Percentiles rank a stretch among this genome's conserved stretches.
These are phyloP conservation scores for Bombus impatiens DNA, from an alignment of 1,140 invertebrate genomes.

Conservation along the genomic window DNA sequence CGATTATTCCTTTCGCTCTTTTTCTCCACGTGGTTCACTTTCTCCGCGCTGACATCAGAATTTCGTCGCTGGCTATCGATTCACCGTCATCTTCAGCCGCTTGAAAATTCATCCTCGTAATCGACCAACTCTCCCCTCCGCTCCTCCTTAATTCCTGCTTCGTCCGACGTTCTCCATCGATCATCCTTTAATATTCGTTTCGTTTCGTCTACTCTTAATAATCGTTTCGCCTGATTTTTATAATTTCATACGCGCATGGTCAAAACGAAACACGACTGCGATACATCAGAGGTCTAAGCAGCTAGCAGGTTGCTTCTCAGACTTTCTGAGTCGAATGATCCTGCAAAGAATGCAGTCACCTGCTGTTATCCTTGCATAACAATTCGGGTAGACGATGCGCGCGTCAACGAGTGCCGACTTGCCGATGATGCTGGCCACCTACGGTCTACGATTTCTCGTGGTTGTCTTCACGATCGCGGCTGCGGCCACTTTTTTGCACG, in stretches of 20 bases:
- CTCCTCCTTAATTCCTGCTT: not conserved
- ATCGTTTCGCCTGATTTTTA: not conserved
- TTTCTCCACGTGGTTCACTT: slow-evolving; percentile 32
- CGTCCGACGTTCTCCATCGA: not conserved
- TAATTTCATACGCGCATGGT: not conserved
- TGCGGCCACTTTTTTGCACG: slow-evolving; percentile 78
- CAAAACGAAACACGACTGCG: not conserved
- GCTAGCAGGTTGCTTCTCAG: slow-evolving; percentile 19
- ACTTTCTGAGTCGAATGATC: not conserved
- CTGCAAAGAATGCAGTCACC: slow-evolving; percentile 57
- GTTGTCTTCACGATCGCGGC: slow-evolving; percentile 74
- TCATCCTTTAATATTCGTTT: accelerated
- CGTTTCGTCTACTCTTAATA: not conserved
- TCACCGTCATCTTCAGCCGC: not conserved
- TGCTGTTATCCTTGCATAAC: slow-evolving; percentile 66
- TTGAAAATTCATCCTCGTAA: not conserved
- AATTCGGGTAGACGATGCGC: slow-evolving; percentile 69
- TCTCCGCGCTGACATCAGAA: slow-evolving; percentile 3
- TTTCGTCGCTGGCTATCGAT: not conserved
- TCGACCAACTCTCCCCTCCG: accelerated
- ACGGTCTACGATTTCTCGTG: slow-evolving; percentile 71
- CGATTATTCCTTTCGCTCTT: slow-evolving; percentile 29
- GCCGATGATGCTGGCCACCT: slow-evolving; percentile 67
- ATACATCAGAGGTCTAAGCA: slow-evolving; percentile 31
- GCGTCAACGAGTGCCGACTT: slow-evolving; percentile 58